Base-by-base conservation (phyloP, 2,888 invertebrate species). In the Lapara coniferarum region DNA sequence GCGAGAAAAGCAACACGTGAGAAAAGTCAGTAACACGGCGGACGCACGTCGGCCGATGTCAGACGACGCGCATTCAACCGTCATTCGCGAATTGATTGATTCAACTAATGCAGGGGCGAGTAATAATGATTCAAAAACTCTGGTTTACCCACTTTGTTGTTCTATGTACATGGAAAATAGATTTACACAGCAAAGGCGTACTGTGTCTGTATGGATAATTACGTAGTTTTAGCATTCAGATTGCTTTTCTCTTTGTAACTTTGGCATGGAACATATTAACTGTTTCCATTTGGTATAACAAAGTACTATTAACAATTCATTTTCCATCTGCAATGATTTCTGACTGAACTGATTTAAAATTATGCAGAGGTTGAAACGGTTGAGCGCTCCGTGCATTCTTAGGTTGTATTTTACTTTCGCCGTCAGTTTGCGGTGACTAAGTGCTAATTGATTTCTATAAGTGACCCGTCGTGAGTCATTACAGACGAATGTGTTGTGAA, bases 101-200 rank as follows among this genome's bases (percentile, higher is more conserved):
- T 83, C 84, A 79, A 80, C 78, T 85, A 86, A 87, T 83, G 76
- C 80, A 78, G 79, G 74, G 80, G 74, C 73, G 75, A 71, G 76
- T 81, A 81, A 82, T 80, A 58, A 63, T 79, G 79, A 82, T 80
- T 79, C 79, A 72, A 73, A 75, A 75, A 25, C 25, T 19, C 12
- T 63, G 19, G 19, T 19, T 63, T 46, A 10, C 59, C 44, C 49
- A 63, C 49, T 63, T 63, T 49, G 49, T 63, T 63, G 19, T 63
- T 63, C 49, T 19, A 16, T 37, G 16, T 63, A 44, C 44, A 44
- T 16, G n/a, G n/a, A n/a, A 58, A n/a, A 59, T 16, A 30, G 44
- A 37, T 46, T 8, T 10, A 37, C 37, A 37, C 37, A 37, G 37
- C 2, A 37, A 37, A 37, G 7, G 8, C 8, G 5, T 37, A 37